Evolutionary conservation across 2,797 vertebrate genomes (phyloP), one percentile per base, ranked within the genome.

Genomic region (Eulemur mongoz): DNA sequence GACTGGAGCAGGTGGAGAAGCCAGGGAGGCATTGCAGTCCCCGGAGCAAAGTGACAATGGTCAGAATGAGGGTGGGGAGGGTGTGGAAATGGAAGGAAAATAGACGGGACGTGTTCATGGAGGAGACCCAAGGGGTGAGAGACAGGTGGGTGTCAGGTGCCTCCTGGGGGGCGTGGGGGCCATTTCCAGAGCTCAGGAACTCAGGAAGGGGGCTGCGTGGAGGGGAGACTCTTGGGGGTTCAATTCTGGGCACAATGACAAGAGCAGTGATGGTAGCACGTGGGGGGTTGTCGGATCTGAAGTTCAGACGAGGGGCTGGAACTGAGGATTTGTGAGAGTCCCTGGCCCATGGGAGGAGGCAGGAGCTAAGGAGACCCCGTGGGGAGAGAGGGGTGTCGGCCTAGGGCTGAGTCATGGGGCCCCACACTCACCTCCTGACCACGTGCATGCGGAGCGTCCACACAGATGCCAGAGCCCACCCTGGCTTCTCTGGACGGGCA

Each of bases 241-340:
- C 52, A 0, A 0, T 30, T 27, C 27, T 0, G 38, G 52, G 8
- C 13, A 5, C 57, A 67, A 20, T 4, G 14, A 45, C 25, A 54
- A 12, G 23, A 0, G 1, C 1, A 0, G 48, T 30, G 38, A 7
- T 0, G 11, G 35, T 7, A 10, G 27, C 14, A 13, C 25, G 4
- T n/a, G 25, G 23, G n/a, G n/a, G 5, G 3, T 0, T 0, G 18
- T 18, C 2, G 5, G 2, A 45, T 7, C 73, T 57, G 73, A 72
- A 63, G 54, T 59, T 86, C n/a, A 1, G n/a, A 35, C 52, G 2
- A 9, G 63, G 57, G 17, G 11, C 2, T 22, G 59, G 50, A 59
- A 35, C 48, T 14, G 27, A 70, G 54, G 18, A 20, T 2, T 11
- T 18, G 40, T 2, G 2, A 11, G 45, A 8, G n/a, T 43, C 30